Conservation (phyloP, 2,113 vertebrate genomes). For the Rhinichthys klamathensis region DNA sequence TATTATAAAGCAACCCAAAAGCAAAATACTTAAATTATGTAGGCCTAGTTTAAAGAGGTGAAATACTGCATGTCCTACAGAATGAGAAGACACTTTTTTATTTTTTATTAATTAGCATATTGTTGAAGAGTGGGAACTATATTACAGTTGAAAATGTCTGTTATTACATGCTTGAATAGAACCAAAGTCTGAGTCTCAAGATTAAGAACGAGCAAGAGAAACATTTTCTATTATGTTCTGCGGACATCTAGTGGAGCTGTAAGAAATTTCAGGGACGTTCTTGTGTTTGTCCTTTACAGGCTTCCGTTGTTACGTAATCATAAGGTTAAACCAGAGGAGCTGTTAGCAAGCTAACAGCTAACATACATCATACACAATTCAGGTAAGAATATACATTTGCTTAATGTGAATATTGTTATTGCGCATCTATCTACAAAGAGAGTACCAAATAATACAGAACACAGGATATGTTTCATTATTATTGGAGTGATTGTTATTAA, state of each 20-base stretch:
- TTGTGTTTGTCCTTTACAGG: neutral
- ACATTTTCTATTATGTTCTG: neutral
- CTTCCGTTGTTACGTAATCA: constrained; percentile 40
- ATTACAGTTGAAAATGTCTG: neutral
- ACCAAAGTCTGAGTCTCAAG: neutral
- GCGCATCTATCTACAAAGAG: neutral
- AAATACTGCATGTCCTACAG: no score
- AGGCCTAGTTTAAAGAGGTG: no score
- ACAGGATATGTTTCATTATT: neutral
- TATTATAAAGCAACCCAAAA: no score
- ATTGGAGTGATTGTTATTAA: neutral
- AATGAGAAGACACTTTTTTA: neutral
- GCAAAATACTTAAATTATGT: no score
- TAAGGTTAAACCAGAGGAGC: constrained; percentile 38
- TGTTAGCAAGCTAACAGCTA: neutral
- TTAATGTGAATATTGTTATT: neutral
- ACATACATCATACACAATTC: constrained; percentile 11
- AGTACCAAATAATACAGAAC: neutral
- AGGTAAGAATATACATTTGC: constrained; percentile 34
- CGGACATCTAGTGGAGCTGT: constrained; percentile 43
- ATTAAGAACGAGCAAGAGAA: neutral
- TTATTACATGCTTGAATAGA: neutral
- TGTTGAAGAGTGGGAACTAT: neutral
- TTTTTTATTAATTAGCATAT: neutral
- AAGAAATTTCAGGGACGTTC: neutral